Evolutionary conservation across 2,888 invertebrate genomes (phyloP), one percentile per base, ranked within the genome.

Genomic region (Polydrusus tereticollis): DNA sequence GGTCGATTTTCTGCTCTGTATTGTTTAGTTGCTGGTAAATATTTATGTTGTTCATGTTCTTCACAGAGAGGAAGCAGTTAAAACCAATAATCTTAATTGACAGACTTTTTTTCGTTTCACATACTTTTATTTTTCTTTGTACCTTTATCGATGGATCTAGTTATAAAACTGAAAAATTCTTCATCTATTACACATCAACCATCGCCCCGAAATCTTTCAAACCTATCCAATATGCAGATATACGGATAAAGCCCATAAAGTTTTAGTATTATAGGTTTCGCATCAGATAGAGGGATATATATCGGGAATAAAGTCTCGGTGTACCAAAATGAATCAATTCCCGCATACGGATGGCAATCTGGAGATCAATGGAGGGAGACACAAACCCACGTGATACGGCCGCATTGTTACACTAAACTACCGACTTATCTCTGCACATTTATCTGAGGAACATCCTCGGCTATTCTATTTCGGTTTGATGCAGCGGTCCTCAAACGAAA

Each of bases 301-400:
- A 71, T 70, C 7, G 62, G 72, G 75, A 77, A 78, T 78, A 77
- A 77, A 77, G 76, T 77, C 69, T 78, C 77, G 84, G 84, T 84
- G 78, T 82, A 83, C 84, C 84, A 80, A 84, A 85, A 85, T 85
- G 85, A 84, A 83, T 85, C 84, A 83, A 84, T 85, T 84, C 83
- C 83, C 83, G 81, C 81, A 80, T 80, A 82, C 80, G 81, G 80
- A 82, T 81, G 78, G 82, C 82, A 84, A 84, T 83, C 83, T 80
- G 76, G 80, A 79, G 83, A 82, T 83, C 83, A 84, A 84, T 83
- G 84, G 79, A 82, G 84, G 82, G 82, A 78, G 82, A 83, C 83
- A 82, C 77, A 77, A 78, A 79, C 79, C 78, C 80, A 74, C 72
- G 69, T 74, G 82, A 81, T 81, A 81, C 82, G 81, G 82, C 83